These are phyloP conservation scores for Catocala nupta DNA, from an alignment of 2,888 invertebrate species.

Conservation along the genomic window DNA sequence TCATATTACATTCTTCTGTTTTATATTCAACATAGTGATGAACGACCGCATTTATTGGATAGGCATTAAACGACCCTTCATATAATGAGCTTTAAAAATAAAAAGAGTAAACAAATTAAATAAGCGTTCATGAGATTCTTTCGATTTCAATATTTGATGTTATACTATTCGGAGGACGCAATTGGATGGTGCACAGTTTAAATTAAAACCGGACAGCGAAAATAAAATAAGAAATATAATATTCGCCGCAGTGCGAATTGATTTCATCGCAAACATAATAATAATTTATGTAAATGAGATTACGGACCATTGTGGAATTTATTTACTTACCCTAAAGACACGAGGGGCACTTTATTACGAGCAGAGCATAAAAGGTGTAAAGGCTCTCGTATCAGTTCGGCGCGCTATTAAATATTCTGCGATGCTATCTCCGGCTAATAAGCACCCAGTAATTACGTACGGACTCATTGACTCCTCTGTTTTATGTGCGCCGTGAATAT, in stretches of 20 bases:
- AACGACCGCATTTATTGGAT: constrained; percentile 49
- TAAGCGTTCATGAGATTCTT: constrained; percentile 19
- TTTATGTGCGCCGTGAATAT: constrained; percentile 69
- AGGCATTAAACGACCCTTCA: constrained; percentile 40
- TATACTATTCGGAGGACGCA: constrained; percentile 14
- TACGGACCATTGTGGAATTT: constrained; percentile 56
- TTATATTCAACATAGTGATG: constrained; percentile 63
- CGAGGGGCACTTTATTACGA: constrained; percentile 59
- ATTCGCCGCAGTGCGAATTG: constrained; percentile 55
- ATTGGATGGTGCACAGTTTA: constrained; percentile 32
- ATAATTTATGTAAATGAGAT: constrained; percentile 49
- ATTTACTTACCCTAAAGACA: constrained; percentile 60
- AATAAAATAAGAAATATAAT: constrained; percentile 58
- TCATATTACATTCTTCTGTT: constrained; percentile 62
- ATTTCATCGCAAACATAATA: constrained; percentile 62
- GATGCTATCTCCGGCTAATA: constrained; percentile 71
- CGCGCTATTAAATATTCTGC: constrained; percentile 63
- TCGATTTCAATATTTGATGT: constrained; percentile 24
- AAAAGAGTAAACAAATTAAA: constrained; percentile 40
- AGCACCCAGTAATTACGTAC: constrained; percentile 67
- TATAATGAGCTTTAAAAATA: constrained; percentile 30
- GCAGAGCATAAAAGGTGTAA: constrained; percentile 63
- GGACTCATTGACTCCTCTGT: constrained; percentile 64
- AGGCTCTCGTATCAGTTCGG: constrained; percentile 52
- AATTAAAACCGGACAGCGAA: constrained; percentile 46